A percentile compares a stretch with the other conserved stretches of the same genome.
These are phyloP conservation scores for Cheilosia pagana DNA, from an alignment of 2,888 invertebrate genomes.

Conservation along the genomic window DNA sequence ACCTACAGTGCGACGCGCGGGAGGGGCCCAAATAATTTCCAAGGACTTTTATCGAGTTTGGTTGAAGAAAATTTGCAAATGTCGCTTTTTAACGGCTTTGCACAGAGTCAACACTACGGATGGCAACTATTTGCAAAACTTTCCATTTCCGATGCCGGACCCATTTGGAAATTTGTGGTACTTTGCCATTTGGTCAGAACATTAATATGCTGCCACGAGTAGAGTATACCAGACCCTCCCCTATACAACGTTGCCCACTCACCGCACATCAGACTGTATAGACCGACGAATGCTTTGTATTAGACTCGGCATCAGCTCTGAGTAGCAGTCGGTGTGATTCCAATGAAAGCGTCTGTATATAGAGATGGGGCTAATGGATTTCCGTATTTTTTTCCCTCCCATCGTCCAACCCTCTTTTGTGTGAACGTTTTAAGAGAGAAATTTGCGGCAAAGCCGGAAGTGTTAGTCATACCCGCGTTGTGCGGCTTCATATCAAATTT, in stretches of 20 bases:
- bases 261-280: constrained; percentile 20
- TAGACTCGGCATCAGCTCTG: constrained; percentile 8
- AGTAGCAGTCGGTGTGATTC: constrained; percentile 17
- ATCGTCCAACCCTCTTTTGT: not conserved
- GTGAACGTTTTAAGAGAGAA: constrained; percentile 47
- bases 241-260: not conserved
- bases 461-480: constrained; percentile 45
- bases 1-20: not conserved
- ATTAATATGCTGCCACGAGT: constrained; percentile 68
- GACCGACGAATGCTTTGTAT: constrained; percentile 41
- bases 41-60: constrained; percentile 71
- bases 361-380: constrained; percentile 71
- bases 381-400: constrained; percentile 50
- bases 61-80: constrained; percentile 73
- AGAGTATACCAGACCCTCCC: not conserved
- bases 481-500: constrained; percentile 42
- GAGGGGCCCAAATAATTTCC: constrained; percentile 20
- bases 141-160: constrained; percentile 69
- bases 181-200: constrained; percentile 72
- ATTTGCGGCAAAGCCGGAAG: constrained; percentile 49
- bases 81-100: constrained; percentile 71
- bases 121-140: constrained; percentile 73
- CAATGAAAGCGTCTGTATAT: constrained; percentile 31
- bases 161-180: constrained; percentile 70
- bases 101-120: constrained; percentile 43